phyloP scores from a whole-genome alignment of 2,113 vertebrate species.

The Thomomys bottae region DNA sequence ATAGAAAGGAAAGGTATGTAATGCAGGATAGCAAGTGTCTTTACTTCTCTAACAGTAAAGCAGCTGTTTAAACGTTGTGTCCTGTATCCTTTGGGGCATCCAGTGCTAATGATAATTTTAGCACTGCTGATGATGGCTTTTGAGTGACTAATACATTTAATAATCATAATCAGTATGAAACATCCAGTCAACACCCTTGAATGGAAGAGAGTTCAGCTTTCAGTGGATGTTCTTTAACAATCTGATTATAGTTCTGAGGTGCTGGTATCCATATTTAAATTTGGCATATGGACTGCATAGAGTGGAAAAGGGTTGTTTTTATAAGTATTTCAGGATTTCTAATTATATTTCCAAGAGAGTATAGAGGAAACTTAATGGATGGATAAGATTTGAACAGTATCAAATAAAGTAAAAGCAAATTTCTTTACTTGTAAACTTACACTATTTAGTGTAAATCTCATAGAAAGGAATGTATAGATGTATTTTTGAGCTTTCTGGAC shows the following conservation, averaged over 20 bases:
- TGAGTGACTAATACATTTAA: slow-evolving; percentile 15
- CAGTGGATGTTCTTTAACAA: slow-evolving; percentile 34
- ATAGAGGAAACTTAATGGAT: slow-evolving; percentile 4
- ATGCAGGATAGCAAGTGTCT: neutral
- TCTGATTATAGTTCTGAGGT: neutral
- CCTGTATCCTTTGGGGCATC: neutral
- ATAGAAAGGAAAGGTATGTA: slow-evolving; percentile 1
- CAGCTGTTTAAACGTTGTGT: neutral
- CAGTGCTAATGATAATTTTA: neutral
- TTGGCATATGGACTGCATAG: neutral
- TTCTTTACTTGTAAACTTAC: neutral
- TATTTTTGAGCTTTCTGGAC: neutral
- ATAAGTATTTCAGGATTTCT: slow-evolving; percentile 43
- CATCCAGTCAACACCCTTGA: slow-evolving; percentile 27
- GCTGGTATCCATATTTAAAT: neutral
- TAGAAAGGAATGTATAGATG: neutral
- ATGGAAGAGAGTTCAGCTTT: slow-evolving; percentile 16
- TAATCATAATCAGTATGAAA: neutral
- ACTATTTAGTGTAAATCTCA: neutral
- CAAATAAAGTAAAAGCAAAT: neutral
- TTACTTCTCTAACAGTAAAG: slow-evolving; percentile 21
- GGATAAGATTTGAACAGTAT: slow-evolving; percentile 9
- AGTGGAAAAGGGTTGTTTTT: neutral
- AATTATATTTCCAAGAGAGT: neutral
- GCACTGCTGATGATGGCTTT: slow-evolving; percentile 17